Conservation (phyloP, 2,113 vertebrate genomes). For the Sterrhoptilus dennistouni region DNA sequence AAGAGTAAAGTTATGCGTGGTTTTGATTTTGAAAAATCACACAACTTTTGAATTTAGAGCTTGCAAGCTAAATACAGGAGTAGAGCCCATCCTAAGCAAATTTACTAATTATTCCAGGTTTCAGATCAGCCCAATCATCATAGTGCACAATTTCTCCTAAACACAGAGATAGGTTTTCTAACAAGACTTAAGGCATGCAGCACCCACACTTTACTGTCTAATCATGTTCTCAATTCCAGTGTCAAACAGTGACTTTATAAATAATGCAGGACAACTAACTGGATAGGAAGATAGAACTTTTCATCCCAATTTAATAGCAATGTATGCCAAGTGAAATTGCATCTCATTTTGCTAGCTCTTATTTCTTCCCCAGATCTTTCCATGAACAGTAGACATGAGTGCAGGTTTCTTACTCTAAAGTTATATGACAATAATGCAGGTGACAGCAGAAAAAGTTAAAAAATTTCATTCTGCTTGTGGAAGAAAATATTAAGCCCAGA, state of each 20-base stretch:
- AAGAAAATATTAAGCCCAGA: not conserved
- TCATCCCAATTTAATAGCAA: not conserved
- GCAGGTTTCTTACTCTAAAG: not conserved
- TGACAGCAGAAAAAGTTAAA: not conserved
- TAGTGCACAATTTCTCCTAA: not conserved
- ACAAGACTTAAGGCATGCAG: not conserved
- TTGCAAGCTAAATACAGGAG: not conserved
- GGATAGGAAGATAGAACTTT: not conserved
- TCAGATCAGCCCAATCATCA: not conserved
- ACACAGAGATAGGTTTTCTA: not conserved
- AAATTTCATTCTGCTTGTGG: not conserved
- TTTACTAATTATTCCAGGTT: not conserved
- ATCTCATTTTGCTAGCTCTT: not conserved
- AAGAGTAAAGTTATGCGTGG: not conserved
- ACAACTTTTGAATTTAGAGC: not conserved
- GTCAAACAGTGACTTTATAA: not conserved
- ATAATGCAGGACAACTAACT: not conserved
- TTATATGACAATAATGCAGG: not conserved
- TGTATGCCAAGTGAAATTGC: not conserved
- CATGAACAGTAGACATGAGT: not conserved
- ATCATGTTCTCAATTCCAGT: not conserved
- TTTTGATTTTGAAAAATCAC: not conserved
- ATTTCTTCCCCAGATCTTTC: not conserved
- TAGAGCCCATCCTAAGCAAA: not conserved
- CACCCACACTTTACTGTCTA: not conserved